Evolutionary conservation across 2,113 vertebrate species (phyloP), one percentile per base, ranked within the genome.

Genomic region (Cavia porcellus): DNA sequence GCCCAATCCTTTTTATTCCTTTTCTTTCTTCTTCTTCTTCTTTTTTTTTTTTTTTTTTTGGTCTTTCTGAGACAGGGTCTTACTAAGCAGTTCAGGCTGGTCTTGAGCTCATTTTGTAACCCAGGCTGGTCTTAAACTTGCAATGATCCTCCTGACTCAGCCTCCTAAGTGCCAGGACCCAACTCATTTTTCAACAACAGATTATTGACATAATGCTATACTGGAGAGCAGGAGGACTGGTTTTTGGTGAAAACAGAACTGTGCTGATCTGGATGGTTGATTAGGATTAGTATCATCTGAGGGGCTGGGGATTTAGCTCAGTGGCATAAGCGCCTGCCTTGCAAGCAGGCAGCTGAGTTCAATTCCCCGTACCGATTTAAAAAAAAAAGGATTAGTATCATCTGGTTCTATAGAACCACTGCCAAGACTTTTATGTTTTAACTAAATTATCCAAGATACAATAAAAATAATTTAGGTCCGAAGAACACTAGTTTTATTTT

Each of bases 401-500:
- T 66, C 10, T 90, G 77, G 62, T 72, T 95, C 75, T 86, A 42
- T 0, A 89, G 61, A 87, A 83, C 9, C 11, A 95, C 80, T 30
- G 2, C 50, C 66, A 52, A 24, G 32, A 85, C 92, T 82, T 93
- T 45, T 92, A 64, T 52, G 22, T 19, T 93, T 90, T 95, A 90
- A 92, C 13, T 62, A 95, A 92, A 81, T 66, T 91, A 80, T 87
- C 45, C 52, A 95, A 77, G 62, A 70, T 24, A 97, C 62, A 95
- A 61, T 22, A 25, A 89, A 90, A 95, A 84, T 2, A 77, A 87
- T 35, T 38, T 89, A 93, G 12, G 47, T 86, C 94, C 89, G 68
- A 94, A 84, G n/a, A 95, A 17, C 22, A 70, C 9, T 38, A 84
- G 42, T 79, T 8, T 64, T 64, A 88, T 7, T 64, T 64, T 92